These are phyloP conservation scores for Fragum sueziense DNA, from an alignment of 2,888 invertebrate species.

Conservation along the genomic window DNA sequence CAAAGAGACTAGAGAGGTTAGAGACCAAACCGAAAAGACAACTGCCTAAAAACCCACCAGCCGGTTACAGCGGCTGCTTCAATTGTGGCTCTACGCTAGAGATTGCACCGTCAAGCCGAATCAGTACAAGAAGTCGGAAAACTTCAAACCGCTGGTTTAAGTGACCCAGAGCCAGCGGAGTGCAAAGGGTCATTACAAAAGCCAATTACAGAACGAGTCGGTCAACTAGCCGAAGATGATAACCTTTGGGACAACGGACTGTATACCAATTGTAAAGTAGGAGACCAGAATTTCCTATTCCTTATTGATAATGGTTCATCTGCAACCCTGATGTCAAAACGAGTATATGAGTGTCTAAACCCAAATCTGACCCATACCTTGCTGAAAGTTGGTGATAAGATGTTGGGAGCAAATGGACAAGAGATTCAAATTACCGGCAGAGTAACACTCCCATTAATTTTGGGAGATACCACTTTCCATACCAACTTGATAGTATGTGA, in stretches of 20 bases:
- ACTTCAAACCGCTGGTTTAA: conserved; percentile 23
- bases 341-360: neutral
- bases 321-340: conserved; percentile 26
- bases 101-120: neutral
- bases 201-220: neutral
- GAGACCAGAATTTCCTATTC: neutral
- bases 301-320: conserved; percentile 23
- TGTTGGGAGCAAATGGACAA: conserved; percentile 24
- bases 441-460: neutral
- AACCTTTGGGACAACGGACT: conserved; percentile 2
- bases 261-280: conserved; percentile 1
- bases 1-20: too few species aligned
- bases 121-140: conserved; percentile 18
- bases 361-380: neutral
- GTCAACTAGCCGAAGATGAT: neutral
- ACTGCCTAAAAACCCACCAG: too few species aligned
- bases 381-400: neutral
- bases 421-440: conserved; percentile 4
- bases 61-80: too few species aligned
- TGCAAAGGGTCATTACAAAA: neutral
- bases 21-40: too few species aligned
- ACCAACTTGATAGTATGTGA: conserved; percentile 31
- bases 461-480: conserved; percentile 6
- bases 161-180: conserved; percentile 13
- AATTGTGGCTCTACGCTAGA: neutral